Conservation (phyloP, 2,888 invertebrate species). For the Balanococcus diminutus region DNA sequence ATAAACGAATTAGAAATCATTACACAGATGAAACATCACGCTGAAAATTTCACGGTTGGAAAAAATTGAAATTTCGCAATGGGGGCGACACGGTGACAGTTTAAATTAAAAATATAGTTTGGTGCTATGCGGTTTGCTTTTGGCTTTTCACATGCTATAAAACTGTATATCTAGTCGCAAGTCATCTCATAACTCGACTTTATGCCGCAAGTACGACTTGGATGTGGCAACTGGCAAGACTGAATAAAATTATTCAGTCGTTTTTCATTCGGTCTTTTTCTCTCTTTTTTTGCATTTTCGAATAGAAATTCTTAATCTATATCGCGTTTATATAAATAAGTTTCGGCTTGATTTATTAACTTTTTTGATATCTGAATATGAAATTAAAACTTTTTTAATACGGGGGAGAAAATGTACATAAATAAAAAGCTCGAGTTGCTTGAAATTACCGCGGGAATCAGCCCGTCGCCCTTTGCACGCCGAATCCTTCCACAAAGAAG, state of each 20-base stretch:
- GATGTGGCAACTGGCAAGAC: background rate
- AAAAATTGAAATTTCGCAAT: background rate
- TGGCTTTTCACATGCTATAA: background rate
- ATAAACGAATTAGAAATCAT: constrained; percentile 7
- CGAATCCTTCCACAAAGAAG: background rate
- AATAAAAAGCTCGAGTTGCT: constrained; percentile 6
- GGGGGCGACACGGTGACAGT: no score
- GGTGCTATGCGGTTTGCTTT: no score
- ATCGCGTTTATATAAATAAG: constrained; percentile 1
- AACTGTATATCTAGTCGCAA: background rate
- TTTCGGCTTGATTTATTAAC: constrained; percentile 29
- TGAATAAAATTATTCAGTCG: constrained; percentile 22
- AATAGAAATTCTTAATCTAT: constrained; percentile 27
- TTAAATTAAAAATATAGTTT: no score
- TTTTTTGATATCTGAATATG: constrained; percentile 21
- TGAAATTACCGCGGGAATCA: constrained; percentile 2
- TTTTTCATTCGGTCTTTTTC: no score
- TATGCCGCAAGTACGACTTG: background rate
- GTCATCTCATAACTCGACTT: background rate
- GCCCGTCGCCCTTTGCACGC: background rate
- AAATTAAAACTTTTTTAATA: constrained; percentile 37
- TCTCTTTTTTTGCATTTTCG: background rate
- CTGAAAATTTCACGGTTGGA: background rate
- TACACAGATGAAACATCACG: constrained; percentile 4
- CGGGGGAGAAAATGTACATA: background rate